Base-by-base conservation (phyloP, 2,113 vertebrate genomes). In the Marmota monax region DNA sequence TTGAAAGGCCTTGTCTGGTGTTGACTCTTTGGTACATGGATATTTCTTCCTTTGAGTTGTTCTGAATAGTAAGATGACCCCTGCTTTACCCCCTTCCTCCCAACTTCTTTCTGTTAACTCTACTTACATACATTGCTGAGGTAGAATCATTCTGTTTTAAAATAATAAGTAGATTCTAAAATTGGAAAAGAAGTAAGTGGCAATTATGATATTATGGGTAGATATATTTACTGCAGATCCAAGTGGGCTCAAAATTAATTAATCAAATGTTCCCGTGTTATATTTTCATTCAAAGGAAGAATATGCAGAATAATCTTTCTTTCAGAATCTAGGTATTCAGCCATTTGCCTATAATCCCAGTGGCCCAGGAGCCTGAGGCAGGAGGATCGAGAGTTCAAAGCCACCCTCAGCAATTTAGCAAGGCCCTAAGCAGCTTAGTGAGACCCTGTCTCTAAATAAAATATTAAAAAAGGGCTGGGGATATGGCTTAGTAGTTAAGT, bases 91-190 rank as follows among this genome's bases (percentile, higher is more conserved):
- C 2, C 48, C 32, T 86, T 88, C 8, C 17, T 42, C 14, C 4
- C 8, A 37, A 5, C 13, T 74, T 84, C 67, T 67, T 69, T 88
- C 42, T 88, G 37, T 74, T 48, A 80, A 8, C 16, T 95, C 7
- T 88, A 25, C 61, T 88, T 82, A 73, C 12, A 45, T 32, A 67
- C 56, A 63, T 14, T 77, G 53, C 51, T 94, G 14, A 69, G 67
- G 67, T 69, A 69, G 67, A 69, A 69, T 69, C 29, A 63, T 53
- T 92, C 79, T 92, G 67, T 42, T 96, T 95, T 96, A 88, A 94
- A 83, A 63, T 25, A 29, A 69, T 56, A 53, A 45, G 11, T 87
- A 0, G 73, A 84, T 90, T 97, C 70, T 87, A 87, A 95, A 92
- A 87, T 94, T 83, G 84, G 84, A 93, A 84, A 95, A 39, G 37